Base-by-base conservation (phyloP, 2,888 invertebrate genomes). In the Meghimatium bilineatum region DNA sequence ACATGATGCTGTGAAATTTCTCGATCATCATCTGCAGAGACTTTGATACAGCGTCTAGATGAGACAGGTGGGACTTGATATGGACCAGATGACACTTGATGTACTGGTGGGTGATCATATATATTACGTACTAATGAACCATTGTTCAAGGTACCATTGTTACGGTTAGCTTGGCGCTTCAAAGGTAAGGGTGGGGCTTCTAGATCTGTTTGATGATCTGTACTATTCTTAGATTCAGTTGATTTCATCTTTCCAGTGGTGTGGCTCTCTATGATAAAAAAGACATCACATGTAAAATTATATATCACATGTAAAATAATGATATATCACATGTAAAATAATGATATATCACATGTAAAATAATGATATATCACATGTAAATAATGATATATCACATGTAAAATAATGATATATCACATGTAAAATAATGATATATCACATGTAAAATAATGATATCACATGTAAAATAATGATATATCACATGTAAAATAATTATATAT, bases 121-220 rank as follows among this genome's bases (percentile, higher is more conserved):
- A 86, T 71, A 72, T 78, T 82, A 38, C 78, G 71, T 44, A 86
- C 82, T 44, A 87, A 86, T 23, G 83, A 81, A 20, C 79, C 78
- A 79, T 83, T 66, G 34, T 85, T 32, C 20, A 29, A 2, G 44
- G 38, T n/a, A 14, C 60, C 67, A 38, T 32, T 69, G 20, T 5
- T 44, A 1, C 32, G 52, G 75, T 2, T 38, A 26, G 1, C 63
- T 49, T 32, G 44, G 77, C 3, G 85, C 77, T 89, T 87, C 17
- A 63, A 76, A 3, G 92, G 91, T 2, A 92, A 92, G 10, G 90
- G 89, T 0, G 92, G 92, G 6, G 91, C 90, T 14, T 85, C 82
- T 49, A 89, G 91, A 29, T 92, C 91, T 1, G 92, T 92, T 20
- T 91, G 89, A 88, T 91, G 91, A 82, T 90, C 90, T 2, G 88